Evolutionary conservation across 2,113 vertebrate species (phyloP), one percentile per base, ranked within the genome.

Genomic region (Phyllostomus discolor): DNA sequence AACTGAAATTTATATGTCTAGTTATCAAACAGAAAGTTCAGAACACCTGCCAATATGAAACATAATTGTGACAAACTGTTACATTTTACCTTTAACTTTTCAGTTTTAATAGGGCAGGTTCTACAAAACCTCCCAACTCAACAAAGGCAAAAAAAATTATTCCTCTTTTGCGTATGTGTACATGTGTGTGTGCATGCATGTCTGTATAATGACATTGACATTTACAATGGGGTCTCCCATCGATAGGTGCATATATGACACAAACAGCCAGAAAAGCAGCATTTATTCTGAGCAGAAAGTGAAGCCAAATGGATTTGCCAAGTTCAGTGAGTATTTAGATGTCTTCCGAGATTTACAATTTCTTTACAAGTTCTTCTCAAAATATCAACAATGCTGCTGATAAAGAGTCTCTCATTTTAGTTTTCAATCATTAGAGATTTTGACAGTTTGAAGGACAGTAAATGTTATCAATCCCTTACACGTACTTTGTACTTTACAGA

Each of bases 21-120:
- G 98, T 99, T 99, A 99, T 99, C 98, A 98, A 99, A 99, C 97
- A 98, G 98, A 99, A 99, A 99, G 98, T 99, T 99, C 98, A 98
- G 98, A 99, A 98, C 97, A 98, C 98, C 98, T 99, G 99, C 98
- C 99, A 99, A 99, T 99, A 99, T 98, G 97, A 98, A 97, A 92
- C 95, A 97, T 99, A 99, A 99, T 99, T 99, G 98, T 99, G 98
- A 99, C 98, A 98, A 99, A 99, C 98, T 98, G 97, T 98, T 98
- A 98, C 98, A 98, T 98, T 99, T 98, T 98, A 98, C 98, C 98
- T 98, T 98, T 98, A 98, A 98, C 98, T 98, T 98, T 98, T 98
- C 76, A 50, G 95, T 43, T 24, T 98, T 98, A 98, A 93, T 87
- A 97, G 59, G 93, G 96, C 90, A 98, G 94, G 64, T 52, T 72